Conservation (phyloP, 2,113 vertebrate genomes). For the Okapia johnstoni region DNA sequence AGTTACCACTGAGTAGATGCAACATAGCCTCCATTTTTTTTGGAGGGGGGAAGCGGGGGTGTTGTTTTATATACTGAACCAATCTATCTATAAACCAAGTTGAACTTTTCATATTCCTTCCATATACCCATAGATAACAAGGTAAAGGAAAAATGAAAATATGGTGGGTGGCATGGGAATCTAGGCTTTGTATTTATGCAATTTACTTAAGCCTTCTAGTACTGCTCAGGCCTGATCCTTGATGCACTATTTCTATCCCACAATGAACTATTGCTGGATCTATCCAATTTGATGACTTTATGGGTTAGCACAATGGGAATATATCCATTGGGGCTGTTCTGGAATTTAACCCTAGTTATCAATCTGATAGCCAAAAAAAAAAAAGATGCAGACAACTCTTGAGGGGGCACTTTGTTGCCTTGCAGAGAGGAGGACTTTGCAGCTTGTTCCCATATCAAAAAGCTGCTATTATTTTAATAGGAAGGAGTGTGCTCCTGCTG, state of each 20-base stretch:
- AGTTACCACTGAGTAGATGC: neutral
- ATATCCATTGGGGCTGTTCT: neutral
- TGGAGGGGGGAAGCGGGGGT: rapidly evolving
- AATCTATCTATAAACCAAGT: neutral
- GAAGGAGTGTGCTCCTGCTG: neutral
- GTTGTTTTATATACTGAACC: neutral
- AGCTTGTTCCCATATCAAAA: neutral
- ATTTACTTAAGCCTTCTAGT: neutral
- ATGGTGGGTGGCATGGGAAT: neutral
- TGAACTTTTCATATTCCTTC: neutral
- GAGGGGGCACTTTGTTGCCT: neutral
- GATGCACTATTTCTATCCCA: neutral
- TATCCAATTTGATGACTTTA: neutral
- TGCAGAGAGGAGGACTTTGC: neutral
- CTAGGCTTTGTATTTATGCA: neutral
- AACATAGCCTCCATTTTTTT: neutral
- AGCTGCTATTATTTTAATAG: neutral
- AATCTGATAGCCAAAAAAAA: neutral
- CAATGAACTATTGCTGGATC: neutral
- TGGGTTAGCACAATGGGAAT: neutral
- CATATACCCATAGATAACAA: neutral
- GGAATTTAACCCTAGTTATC: neutral
- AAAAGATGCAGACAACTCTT: neutral
- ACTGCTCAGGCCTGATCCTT: neutral
- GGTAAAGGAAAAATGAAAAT: neutral